These are phyloP conservation scores for Malurus splendens DNA, from an alignment of 2,797 vertebrate genomes.

Conservation along the genomic window DNA sequence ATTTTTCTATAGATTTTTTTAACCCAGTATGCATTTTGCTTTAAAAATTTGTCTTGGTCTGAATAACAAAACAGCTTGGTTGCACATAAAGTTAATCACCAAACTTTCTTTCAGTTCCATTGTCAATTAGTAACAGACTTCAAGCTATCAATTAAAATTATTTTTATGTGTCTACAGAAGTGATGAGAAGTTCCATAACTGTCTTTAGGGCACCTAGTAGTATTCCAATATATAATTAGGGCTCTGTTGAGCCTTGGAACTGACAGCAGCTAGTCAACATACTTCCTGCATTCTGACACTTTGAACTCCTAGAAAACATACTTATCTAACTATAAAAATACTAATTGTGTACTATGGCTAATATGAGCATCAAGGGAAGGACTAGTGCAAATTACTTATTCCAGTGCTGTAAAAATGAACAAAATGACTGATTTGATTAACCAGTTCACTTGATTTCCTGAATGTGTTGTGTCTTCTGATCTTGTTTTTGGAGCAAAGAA, in stretches of 20 bases:
- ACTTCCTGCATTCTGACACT: not conserved
- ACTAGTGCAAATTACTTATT: not conserved
- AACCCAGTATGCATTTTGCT: not conserved
- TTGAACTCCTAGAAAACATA: not conserved
- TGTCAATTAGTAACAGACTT: not conserved
- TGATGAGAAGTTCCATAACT: not conserved
- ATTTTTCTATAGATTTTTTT: not conserved
- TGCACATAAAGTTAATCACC: not conserved
- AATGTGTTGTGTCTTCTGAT: not conserved
- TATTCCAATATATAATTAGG: not conserved
- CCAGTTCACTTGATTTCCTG: not conserved
- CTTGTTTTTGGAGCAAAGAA: not conserved
- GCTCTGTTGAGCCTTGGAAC: not conserved
- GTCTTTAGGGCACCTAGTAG: not conserved
- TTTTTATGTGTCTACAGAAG: not conserved
- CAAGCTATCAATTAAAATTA: not conserved
- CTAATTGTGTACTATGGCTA: not conserved
- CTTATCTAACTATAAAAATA: not conserved
- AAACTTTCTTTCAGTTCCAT: not conserved
- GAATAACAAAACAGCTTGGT: not conserved
- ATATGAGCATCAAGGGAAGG: not conserved
- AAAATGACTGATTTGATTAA: not conserved
- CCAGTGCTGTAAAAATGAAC: not conserved
- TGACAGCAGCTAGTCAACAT: not conserved
- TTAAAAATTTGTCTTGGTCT: not conserved